Conservation (phyloP, 2,113 vertebrate species). For the Syngnathus floridae region DNA sequence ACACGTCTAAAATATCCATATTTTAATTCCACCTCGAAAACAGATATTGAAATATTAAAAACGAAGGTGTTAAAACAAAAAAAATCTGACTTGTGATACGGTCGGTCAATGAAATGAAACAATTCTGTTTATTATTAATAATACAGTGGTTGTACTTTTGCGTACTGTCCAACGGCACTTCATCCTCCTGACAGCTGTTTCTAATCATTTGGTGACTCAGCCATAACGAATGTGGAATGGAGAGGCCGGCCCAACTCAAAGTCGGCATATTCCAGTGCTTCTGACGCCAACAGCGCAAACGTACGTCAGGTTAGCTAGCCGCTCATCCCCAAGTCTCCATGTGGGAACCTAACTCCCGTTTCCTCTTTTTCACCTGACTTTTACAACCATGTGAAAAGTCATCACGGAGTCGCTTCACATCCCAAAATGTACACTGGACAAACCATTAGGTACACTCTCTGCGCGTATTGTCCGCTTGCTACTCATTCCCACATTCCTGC, state of each 20-base stretch:
- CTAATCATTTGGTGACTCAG: not conserved
- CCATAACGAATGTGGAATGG: not conserved
- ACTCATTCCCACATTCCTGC: not conserved
- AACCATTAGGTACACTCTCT: not conserved
- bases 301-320: conserved; percentile 1
- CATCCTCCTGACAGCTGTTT: not conserved
- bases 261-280: not conserved
- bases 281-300: not conserved
- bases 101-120: not conserved
- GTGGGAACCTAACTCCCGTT: conserved; percentile 84
- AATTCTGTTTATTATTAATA: not conserved
- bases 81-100: not conserved
- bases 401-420: not conserved
- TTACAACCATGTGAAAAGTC: conserved; percentile 1
- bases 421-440: not conserved
- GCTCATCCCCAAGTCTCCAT: conserved; percentile 76
- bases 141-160: not conserved
- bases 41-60: no score
- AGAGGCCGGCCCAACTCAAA: not conserved
- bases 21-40: no score
- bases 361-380: conserved; percentile 70
- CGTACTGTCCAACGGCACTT: not conserved
- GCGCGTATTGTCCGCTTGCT: not conserved
- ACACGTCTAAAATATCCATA: not conserved
- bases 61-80: no score